Base-by-base conservation (phyloP, 2,888 invertebrate genomes). In the Drosophila aldrichi region DNA sequence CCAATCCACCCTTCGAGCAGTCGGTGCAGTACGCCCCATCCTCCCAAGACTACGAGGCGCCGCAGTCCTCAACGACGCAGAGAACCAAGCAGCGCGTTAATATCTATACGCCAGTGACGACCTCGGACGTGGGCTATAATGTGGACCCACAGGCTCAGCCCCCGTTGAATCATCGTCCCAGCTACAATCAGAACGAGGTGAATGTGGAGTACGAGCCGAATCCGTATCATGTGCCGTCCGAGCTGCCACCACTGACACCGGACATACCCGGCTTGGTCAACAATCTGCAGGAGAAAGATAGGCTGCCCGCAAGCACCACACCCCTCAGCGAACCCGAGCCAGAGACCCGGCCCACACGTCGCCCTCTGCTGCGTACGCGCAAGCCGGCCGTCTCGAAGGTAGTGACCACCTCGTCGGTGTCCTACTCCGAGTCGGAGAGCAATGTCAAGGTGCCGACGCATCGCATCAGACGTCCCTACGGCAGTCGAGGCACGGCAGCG, bases 201-300 rank as follows among this genome's bases (percentile, higher is more conserved):
- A 93, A 93, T 8, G 93, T 94, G 18, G 89, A 92, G 49, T 92
- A 88, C 54, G 92, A 93, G 3, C 91, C 93, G 0, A 93, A 94
- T 49, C 94, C 95, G 0, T 94, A 94, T 43, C 94, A 94, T 61
- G 82, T 95, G 43, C 94, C 95, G 3, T 93, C 94, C 1, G 94
- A 95, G 75, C 89, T 95, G 22, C 94, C 95, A 2, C 92, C 94
- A 1, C 93, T 95, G 48, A 94, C 94, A 18, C 94, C 95, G 0
- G 94, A 94, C 74, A 92, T 95, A 34, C 95, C 95, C 2, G 94
- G 94, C 0, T 90, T 95, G 29, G 94, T 95, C 0, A 95, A 95
- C 81, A 94, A 95, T 36, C 91, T 95, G 38, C 93, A 95, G 77
- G 95, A 95, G 68, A 93, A 93, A 71, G 89, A 91, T 34, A 88